Conservation (phyloP, 2,797 vertebrate species). For the Siniperca obscura region DNA sequence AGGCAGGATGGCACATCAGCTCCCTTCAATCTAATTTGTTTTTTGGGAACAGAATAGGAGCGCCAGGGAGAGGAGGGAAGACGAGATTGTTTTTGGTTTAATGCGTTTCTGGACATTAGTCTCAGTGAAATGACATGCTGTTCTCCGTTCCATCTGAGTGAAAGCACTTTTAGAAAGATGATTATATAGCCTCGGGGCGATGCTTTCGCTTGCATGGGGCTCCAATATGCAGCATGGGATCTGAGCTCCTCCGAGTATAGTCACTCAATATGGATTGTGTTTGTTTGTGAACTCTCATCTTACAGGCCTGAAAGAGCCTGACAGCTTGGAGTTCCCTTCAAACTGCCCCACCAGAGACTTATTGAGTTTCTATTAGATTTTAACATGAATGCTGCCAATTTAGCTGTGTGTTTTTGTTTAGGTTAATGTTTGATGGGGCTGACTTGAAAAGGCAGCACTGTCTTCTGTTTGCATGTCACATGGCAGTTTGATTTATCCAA, state of each 20-base stretch:
- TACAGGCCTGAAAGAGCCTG: slow-evolving; percentile 67
- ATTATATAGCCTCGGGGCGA: slow-evolving; percentile 77
- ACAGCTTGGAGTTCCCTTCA: slow-evolving; percentile 70
- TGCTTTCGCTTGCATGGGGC: slow-evolving; percentile 65
- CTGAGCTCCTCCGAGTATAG: slow-evolving; percentile 60
- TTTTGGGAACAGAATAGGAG: slow-evolving; percentile 70
- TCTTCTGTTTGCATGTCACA: slow-evolving; percentile 71
- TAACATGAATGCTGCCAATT: slow-evolving; percentile 74
- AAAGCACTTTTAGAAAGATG: slow-evolving; percentile 80
- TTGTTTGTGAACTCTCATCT: slow-evolving; percentile 80
- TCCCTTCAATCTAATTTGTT: slow-evolving; percentile 82
- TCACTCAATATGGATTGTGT: slow-evolving; percentile 82
- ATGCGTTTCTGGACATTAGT: slow-evolving; percentile 83
- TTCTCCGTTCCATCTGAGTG: slow-evolving; percentile 76
- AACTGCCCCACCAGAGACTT: slow-evolving; percentile 68
- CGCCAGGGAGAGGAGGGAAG: slow-evolving; percentile 65
- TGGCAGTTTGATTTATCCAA: slow-evolving; percentile 71
- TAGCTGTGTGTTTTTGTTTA: slow-evolving; percentile 81
- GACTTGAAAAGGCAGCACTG: slow-evolving; percentile 68
- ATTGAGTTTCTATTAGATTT: slow-evolving; percentile 77
- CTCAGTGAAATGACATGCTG: slow-evolving; percentile 81
- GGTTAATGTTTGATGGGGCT: slow-evolving; percentile 72
- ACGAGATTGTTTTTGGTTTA: slow-evolving; percentile 77
- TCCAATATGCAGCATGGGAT: slow-evolving; percentile 61
- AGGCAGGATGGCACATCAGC: slow-evolving; percentile 81